These are phyloP conservation scores for Rhizomys pruinosus DNA, from an alignment of 2,113 vertebrate species.

Conservation along the genomic window DNA sequence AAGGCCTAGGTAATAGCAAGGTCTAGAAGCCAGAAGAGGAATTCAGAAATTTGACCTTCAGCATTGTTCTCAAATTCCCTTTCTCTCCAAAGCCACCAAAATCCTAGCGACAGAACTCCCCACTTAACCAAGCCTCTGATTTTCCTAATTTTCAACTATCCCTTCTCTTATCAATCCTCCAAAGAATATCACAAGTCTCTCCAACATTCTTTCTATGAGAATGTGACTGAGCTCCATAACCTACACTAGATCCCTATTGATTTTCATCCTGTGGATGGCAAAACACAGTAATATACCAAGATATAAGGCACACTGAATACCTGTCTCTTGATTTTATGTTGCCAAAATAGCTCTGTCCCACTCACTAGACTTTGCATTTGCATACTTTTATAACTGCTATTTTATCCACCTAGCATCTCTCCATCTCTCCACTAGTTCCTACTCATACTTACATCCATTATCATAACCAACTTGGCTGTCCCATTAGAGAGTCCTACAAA, in stretches of 20 bases:
- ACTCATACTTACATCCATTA: neutral
- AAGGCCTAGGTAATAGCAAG: too few species aligned
- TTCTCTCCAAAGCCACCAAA: conserved; percentile 5
- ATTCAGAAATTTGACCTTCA: neutral
- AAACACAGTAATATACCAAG: neutral
- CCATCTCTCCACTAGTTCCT: neutral
- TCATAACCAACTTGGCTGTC: neutral
- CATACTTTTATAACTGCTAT: neutral
- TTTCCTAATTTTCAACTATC: neutral
- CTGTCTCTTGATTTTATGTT: neutral
- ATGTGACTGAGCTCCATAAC: conserved; percentile 13
- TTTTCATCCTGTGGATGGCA: neutral
- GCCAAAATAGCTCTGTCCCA: neutral
- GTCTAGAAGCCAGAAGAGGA: neutral
- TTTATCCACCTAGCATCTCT: neutral
- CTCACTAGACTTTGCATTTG: neutral
- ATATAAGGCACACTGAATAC: conserved; percentile 27
- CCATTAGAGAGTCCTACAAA: neutral
- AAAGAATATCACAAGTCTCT: conserved; percentile 34
- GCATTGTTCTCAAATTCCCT: neutral
- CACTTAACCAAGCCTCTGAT: neutral
- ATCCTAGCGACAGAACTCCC: neutral
- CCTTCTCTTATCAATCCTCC: neutral
- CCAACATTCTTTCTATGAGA: conserved; percentile 13
- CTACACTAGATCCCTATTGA: neutral